These are phyloP conservation scores for Actenoides hombroni DNA, from an alignment of 2,113 vertebrate species.

Conservation along the genomic window DNA sequence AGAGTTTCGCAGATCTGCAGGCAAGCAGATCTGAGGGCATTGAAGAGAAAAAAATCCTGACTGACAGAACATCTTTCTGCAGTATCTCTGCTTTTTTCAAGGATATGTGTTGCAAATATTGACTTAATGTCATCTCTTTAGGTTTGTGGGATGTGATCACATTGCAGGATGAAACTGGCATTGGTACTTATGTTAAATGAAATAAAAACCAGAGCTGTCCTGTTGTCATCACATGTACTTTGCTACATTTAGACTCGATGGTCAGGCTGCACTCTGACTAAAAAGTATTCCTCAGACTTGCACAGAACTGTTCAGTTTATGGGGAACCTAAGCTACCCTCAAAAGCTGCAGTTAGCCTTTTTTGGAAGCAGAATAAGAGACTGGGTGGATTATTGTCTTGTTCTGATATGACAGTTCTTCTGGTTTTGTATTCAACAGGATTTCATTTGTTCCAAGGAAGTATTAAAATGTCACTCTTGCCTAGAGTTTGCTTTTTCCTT, in stretches of 20 bases:
- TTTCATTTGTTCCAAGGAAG: not conserved
- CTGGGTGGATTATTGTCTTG: not conserved
- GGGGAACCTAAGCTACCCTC: not conserved
- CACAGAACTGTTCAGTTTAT: not conserved
- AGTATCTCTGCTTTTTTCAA: not conserved
- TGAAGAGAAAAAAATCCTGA: not conserved
- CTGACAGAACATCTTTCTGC: not conserved
- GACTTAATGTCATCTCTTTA: not conserved
- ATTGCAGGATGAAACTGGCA: not conserved
- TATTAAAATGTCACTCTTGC: constrained; percentile 8
- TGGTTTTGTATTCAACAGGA: not conserved
- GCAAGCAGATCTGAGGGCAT: not conserved
- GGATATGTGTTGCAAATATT: not conserved
- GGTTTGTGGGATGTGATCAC: not conserved
- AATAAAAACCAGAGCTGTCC: not conserved
- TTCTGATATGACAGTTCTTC: not conserved
- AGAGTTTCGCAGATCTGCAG: not conserved
- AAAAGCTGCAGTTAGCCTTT: constrained; percentile 28
- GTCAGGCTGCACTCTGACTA: not conserved
- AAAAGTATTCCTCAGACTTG: not conserved
- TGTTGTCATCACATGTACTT: not conserved
- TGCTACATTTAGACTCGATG: not conserved
- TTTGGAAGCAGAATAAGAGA: constrained; percentile 28
- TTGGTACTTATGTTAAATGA: not conserved
- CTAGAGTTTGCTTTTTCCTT: constrained; percentile 11